Conservation (phyloP, 1,140 invertebrate species). For the Drosophila grimshawi region DNA sequence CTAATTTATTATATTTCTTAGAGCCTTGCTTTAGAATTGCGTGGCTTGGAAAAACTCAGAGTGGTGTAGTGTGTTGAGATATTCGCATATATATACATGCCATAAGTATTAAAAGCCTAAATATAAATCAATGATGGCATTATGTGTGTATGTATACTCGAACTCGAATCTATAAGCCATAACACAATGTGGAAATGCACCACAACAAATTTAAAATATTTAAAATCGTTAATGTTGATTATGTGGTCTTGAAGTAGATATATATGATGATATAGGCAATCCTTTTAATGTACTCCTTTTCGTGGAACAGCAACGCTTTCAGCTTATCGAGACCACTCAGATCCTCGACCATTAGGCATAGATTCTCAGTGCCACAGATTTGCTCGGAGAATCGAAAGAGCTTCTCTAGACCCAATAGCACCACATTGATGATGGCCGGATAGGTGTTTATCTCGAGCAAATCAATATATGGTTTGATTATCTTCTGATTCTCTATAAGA, state of each 20-base stretch:
- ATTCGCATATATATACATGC: no score
- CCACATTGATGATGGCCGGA: constrained; percentile 91
- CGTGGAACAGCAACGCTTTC: constrained; percentile 96
- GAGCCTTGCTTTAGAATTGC: no score
- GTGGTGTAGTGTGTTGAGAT: no score
- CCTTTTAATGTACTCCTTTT: constrained; percentile 97
- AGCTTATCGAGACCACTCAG: constrained; percentile 96
- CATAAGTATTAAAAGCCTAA: no score
- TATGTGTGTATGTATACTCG: no score
- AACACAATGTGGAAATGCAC: no score
- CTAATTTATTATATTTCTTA: no score
- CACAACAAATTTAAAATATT: no score
- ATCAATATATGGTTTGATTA: constrained; percentile 94
- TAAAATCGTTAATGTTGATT: no score
- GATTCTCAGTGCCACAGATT: constrained; percentile 89
- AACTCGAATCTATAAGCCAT: no score
- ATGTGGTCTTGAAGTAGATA: constrained; percentile 88
- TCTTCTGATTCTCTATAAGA: constrained; percentile 91
- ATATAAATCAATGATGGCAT: no score
- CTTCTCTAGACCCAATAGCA: constrained; percentile 94
- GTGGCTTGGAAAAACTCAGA: no score
- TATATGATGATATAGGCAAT: constrained; percentile 93
- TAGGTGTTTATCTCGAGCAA: constrained; percentile 94
- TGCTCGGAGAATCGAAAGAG: constrained; percentile 89
- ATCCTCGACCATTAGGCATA: constrained; percentile 94